Conservation (phyloP, 2,888 invertebrate species). For the Synergus umbraculus region DNA sequence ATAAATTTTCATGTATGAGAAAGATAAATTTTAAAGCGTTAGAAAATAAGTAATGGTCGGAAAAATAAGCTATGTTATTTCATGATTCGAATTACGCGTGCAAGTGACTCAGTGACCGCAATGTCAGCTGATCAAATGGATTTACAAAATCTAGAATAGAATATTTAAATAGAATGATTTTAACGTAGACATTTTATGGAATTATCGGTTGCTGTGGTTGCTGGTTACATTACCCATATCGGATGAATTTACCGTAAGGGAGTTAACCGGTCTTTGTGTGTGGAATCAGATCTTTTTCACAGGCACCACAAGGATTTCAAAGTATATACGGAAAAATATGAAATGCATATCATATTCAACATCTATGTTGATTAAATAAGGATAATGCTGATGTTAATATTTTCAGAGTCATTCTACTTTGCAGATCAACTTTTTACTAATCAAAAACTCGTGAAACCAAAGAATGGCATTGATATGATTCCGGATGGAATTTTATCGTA, state of each 20-base stretch:
- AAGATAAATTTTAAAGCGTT: neutral
- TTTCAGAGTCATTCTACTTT: neutral
- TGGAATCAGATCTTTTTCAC: slow-evolving; percentile 33
- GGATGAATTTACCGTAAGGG: slow-evolving; percentile 29
- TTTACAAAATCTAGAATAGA: neutral
- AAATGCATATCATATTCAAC: neutral
- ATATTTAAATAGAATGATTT: slow-evolving; percentile 2
- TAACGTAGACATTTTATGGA: neutral
- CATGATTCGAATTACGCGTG: neutral
- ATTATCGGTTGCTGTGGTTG: slow-evolving; percentile 27
- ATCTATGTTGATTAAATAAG: neutral
- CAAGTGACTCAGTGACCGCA: neutral
- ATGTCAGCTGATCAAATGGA: neutral
- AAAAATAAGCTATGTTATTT: neutral
- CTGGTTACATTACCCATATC: slow-evolving; percentile 25
- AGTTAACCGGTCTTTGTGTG: slow-evolving; percentile 32
- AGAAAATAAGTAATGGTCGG: neutral
- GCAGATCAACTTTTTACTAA: neutral
- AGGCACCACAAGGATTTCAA: slow-evolving; percentile 19
- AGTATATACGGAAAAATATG: neutral
- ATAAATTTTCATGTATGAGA: neutral
- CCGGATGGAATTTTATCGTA: slow-evolving; percentile 18
- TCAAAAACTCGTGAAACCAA: slow-evolving; percentile 7
- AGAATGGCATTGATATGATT: neutral
- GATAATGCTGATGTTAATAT: neutral